Base-by-base conservation (phyloP, 2,797 vertebrate genomes). In the Hirundo rustica region DNA sequence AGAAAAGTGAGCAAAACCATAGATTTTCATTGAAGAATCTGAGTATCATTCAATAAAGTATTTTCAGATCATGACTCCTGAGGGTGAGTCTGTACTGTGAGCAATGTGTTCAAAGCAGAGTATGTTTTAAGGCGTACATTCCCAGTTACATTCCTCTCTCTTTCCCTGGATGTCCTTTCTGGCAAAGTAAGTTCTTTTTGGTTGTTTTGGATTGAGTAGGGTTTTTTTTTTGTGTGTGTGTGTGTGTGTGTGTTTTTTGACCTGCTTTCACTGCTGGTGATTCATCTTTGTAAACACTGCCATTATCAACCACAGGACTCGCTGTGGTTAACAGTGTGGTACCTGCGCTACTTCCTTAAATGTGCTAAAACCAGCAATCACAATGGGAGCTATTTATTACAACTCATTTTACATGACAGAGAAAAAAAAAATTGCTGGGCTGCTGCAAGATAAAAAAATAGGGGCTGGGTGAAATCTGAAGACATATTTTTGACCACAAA, bases 1-100 rank as follows among this genome's bases (percentile, higher is more conserved):
- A 89, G 62, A 88, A 88, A 83, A 93, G 92, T 47, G 13, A 96
- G 89, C 84, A 85, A 95, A 95, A 32, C 13, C 79, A 61, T 93
- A 85, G 34, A 88, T 86, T 90, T 94, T 82, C 70, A 86, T 58
- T 71, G 79, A 77, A 92, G 94, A 95, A 90, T 51, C 47, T 32
- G 27, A 77, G 61, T 89, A 95, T 97, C 68, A 76, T 96, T 95
- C 95, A 97, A 97, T 97, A 92, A 95, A 96, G 40, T 96, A 82
- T 97, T 91, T 96, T 90, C 71, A 74, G 91, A 85, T 96, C 94
- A 73, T 88, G 86, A 89, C 91, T 92, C 53, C 17, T 94, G 84
- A 85, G 53, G 76, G 84, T 57, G 80, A 88, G 73, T 95, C 87
- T 64, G 19, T 93, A 60, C 45, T 58, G 40, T 85, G 25, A 91